Conservation (phyloP, 2,113 vertebrate species). For the Trichechus manatus region DNA sequence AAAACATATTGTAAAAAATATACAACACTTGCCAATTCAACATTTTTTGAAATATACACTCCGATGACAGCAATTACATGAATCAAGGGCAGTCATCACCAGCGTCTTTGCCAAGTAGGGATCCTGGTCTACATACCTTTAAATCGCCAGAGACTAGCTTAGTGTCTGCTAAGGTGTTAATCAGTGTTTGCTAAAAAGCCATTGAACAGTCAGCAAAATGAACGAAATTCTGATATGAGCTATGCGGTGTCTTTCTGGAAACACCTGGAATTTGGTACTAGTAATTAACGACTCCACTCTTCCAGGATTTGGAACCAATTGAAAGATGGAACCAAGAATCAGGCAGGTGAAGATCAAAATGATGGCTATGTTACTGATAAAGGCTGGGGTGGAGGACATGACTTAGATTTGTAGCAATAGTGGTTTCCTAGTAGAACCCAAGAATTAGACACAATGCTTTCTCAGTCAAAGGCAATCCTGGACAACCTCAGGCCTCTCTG, state of each 20-base stretch:
- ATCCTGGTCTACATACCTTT: background rate
- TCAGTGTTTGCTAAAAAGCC: background rate
- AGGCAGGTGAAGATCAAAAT: constrained; percentile 8
- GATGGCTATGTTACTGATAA: constrained; percentile 11
- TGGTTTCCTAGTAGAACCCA: background rate
- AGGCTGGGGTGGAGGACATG: background rate
- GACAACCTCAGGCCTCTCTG: background rate
- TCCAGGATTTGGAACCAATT: background rate
- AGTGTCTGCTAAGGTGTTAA: background rate
- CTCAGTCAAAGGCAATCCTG: background rate
- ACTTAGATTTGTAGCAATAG: background rate
- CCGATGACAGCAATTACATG: no score
- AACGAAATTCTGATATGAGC: background rate
- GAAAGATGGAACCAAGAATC: background rate
- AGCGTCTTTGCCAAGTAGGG: background rate
- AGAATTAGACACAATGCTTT: background rate
- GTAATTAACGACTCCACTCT: background rate
- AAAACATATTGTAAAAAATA: no score
- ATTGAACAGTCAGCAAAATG: background rate
- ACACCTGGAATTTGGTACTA: background rate
- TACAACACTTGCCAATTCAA: no score
- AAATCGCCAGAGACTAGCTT: background rate
- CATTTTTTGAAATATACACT: no score
- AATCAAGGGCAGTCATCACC: no score
- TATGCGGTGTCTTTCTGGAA: background rate